Percentiles rank a stretch among this genome's conserved stretches.
These are phyloP conservation scores for Styela plicata DNA, from an alignment of 23 tunicate genomes.

Conservation along the genomic window DNA sequence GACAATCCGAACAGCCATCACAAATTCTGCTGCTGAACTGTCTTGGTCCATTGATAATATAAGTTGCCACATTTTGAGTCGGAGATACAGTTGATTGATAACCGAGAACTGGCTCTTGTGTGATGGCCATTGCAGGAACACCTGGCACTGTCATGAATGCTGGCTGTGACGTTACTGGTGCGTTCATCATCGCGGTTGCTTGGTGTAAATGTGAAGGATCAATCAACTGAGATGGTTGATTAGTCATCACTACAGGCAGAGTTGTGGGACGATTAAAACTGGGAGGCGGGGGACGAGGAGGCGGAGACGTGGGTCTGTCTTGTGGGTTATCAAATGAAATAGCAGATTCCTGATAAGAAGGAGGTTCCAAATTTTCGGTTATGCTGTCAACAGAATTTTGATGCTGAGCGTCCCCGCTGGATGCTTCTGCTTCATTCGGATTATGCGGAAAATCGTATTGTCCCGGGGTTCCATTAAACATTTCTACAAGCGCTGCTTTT, in stretches of 20 bases:
- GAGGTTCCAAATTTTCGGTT: not conserved
- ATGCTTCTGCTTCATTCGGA: not conserved
- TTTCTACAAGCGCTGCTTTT: not conserved
- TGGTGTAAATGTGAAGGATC: not conserved
- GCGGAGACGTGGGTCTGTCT: not conserved
- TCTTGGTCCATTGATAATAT: not conserved
- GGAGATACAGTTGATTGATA: not conserved
- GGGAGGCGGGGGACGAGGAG: not conserved
- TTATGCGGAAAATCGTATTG: not conserved
- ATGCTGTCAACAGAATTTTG: not conserved
- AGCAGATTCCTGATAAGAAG: not conserved
- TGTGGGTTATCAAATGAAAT: not conserved
- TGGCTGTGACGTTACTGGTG: conserved; percentile 13
- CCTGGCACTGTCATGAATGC: not conserved
- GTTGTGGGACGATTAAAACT: not conserved
- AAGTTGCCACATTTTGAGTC: not conserved
- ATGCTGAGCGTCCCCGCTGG: not conserved
- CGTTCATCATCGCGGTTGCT: not conserved
- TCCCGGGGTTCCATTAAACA: not conserved
- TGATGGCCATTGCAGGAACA: not conserved
- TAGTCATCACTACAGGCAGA: not conserved
- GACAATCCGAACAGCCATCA: conserved; percentile 11
- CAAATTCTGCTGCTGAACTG: conserved; percentile 15
- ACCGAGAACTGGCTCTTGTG: not conserved
- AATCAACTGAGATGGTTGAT: not conserved